A percentile compares a stretch with the other conserved stretches of the same genome.
These are phyloP conservation scores for Rotaria magnacalcarata DNA, from an alignment of 2,888 invertebrate species.

Conservation along the genomic window DNA sequence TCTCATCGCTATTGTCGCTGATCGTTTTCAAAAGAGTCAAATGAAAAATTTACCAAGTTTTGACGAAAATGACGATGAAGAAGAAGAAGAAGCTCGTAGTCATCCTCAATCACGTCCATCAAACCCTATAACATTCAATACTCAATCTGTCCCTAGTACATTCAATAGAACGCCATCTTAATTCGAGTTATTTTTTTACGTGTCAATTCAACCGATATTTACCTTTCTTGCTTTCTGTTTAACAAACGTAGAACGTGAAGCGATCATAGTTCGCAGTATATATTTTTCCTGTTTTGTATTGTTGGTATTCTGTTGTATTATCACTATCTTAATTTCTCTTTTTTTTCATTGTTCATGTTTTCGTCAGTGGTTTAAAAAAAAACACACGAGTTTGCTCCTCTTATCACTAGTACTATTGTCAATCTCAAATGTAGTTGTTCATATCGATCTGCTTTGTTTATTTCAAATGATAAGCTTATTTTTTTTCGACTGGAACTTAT, in stretches of 20 bases:
- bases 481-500: not conserved
- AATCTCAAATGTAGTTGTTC: not conserved
- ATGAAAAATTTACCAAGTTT: not conserved
- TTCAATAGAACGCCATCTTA: not conserved
- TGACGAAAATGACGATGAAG: not conserved
- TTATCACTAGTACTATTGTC: not conserved
- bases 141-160: not conserved
- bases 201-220: not conserved
- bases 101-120: not conserved
- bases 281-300: not conserved
- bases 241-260: not conserved
- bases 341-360: not conserved
- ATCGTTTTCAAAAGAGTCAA: not conserved
- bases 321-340: not conserved
- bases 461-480: not conserved
- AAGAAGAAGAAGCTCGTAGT: not conserved
- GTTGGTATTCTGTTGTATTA: not conserved
- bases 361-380: not conserved
- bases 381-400: not conserved
- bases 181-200: not conserved
- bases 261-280: not conserved
- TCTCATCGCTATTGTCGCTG: slow-evolving; percentile 42
- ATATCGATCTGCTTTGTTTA: not conserved
- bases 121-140: not conserved
- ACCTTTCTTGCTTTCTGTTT: not conserved